Evolutionary conservation across 2,888 invertebrate species (phyloP).

Genomic region (Protophormia terraenovae): DNA sequence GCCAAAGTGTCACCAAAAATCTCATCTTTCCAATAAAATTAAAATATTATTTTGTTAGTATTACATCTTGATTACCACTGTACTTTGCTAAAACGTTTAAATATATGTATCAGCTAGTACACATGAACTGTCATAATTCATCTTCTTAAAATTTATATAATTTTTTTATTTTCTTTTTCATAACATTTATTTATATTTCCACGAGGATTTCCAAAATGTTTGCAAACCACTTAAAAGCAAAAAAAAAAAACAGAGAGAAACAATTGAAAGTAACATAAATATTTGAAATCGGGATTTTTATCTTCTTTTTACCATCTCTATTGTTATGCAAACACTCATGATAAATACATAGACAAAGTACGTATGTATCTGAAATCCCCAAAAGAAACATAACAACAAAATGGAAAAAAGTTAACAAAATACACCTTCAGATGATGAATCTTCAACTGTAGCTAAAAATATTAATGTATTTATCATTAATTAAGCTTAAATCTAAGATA

Average conservation of each 20-base stretch:
- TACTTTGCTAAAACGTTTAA: not conserved
- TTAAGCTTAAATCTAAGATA: constrained; percentile 33
- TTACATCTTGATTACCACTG: not conserved
- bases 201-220: constrained; percentile 1
- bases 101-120: not conserved
- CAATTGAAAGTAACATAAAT: not conserved
- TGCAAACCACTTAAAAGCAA: constrained; percentile 12
- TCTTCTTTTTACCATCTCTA: not conserved
- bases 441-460: not conserved
- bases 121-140: constrained; percentile 16
- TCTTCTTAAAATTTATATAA: constrained; percentile 3
- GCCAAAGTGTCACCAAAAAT: no score
- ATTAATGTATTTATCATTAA: constrained; percentile 39
- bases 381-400: not conserved
- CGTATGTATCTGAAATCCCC: not conserved
- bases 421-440: not conserved
- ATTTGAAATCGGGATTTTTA: not conserved
- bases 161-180: not conserved
- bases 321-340: not conserved
- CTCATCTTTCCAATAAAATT: no score
- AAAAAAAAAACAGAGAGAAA: not conserved
- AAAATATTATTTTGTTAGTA: no score
- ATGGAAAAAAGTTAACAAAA: not conserved
- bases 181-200: not conserved
- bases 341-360: not conserved